These are phyloP conservation scores for Drosophila bocki DNA, from an alignment of 1,140 invertebrate species.

Conservation along the genomic window DNA sequence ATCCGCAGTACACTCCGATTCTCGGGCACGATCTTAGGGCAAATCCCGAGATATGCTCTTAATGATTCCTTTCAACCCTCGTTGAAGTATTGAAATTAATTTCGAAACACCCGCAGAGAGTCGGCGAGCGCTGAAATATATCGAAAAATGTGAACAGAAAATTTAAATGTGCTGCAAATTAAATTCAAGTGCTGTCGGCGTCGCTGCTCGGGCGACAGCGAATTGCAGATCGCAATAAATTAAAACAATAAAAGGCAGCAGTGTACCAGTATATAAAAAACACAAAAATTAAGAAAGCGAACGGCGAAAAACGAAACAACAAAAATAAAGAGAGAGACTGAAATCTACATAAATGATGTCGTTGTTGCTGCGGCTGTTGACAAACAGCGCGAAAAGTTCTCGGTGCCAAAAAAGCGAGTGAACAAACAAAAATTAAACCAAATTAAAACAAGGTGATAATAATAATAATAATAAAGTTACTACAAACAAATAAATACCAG, in stretches of 20 bases:
- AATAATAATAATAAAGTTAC: conserved; percentile 19
- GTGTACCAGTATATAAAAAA: conserved; percentile 30
- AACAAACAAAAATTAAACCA: conserved; percentile 37
- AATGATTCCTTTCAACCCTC: conserved; percentile 67
- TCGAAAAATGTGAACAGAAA: conserved; percentile 72
- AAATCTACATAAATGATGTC: conserved; percentile 80
- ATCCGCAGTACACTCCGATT: conserved; percentile 3
- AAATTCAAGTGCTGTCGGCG: conserved; percentile 74
- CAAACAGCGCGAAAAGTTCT: conserved; percentile 49
- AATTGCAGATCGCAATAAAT: conserved; percentile 83
- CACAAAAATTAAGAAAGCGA: conserved; percentile 46
- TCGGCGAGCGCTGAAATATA: conserved; percentile 3
- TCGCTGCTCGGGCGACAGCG: conserved; percentile 64
- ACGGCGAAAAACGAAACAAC: conserved; percentile 27
- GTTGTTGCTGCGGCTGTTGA: conserved; percentile 57
- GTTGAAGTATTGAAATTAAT: conserved; percentile 56
- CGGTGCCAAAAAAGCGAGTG: conserved; percentile 51
- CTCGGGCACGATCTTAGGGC: conserved; percentile 8
- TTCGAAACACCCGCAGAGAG: conserved; percentile 25
- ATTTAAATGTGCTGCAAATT: conserved; percentile 79
- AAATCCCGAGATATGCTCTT: conserved; percentile 33
- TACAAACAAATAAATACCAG: conserved; percentile 1
- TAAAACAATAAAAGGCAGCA: conserved; percentile 70
- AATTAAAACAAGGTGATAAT: conserved; percentile 31
- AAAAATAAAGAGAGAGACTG: conserved; percentile 51